A percentile compares a stretch with the other conserved stretches of the same genome.
These are phyloP conservation scores for Microctenopoma lineatum DNA, from an alignment of 2,797 vertebrate genomes.

Conservation along the genomic window DNA sequence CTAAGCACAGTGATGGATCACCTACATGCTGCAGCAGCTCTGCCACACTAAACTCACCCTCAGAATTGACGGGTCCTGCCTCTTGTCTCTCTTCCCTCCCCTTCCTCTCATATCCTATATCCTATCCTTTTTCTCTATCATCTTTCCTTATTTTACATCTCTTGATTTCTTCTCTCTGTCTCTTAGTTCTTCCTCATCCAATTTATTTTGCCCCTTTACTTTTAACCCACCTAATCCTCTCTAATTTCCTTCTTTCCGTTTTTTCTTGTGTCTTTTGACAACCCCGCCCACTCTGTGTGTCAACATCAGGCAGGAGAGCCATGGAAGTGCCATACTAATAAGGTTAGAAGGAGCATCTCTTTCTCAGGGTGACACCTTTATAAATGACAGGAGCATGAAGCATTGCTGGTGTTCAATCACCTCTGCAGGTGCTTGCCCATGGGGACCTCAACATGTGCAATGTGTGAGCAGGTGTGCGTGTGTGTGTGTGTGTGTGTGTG, in stretches of 20 bases:
- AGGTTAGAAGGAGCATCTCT: constrained; percentile 76
- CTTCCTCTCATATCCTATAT: constrained; percentile 56
- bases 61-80: constrained; percentile 82
- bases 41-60: constrained; percentile 76
- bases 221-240: constrained; percentile 20
- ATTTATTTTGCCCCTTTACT: constrained; percentile 14
- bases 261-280: constrained; percentile 24
- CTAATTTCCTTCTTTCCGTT: constrained; percentile 28
- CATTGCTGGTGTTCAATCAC: constrained; percentile 74
- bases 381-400: constrained; percentile 68
- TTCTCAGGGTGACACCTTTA: constrained; percentile 73
- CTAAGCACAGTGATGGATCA: constrained; percentile 79
- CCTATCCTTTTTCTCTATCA: constrained; percentile 55
- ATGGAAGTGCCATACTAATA: constrained; percentile 72
- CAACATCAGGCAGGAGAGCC: constrained; percentile 56
- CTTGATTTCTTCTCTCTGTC: constrained; percentile 38
- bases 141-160: constrained; percentile 33
- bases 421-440: constrained; percentile 60
- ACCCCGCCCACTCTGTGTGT: constrained; percentile 47
- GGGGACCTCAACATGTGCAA: constrained; percentile 43
- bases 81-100: constrained; percentile 68
- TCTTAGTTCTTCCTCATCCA: constrained; percentile 17
- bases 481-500: constrained; percentile 6
- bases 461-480: constrained; percentile 26
- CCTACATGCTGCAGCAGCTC: constrained; percentile 70